Conservation (phyloP, 2,797 vertebrate genomes). For the Gymnothorax reevesii region DNA sequence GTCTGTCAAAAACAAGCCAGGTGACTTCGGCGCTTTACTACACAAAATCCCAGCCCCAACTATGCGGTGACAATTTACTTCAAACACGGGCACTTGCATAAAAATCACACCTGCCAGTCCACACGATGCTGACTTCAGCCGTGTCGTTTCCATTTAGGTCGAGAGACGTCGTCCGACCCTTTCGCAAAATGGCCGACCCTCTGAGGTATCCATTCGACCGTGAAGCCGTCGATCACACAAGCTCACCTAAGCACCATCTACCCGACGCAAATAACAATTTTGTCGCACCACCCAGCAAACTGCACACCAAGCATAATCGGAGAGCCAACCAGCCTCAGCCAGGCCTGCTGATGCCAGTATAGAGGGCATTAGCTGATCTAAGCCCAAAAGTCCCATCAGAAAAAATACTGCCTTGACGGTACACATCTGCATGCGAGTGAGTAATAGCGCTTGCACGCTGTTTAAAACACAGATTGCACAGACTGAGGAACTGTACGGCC, state of each 20-base stretch:
- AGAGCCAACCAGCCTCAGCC: constrained; percentile 45
- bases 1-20: too few species aligned
- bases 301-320: constrained; percentile 56
- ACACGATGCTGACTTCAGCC: neutral
- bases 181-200: neutral
- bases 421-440: neutral
- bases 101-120: neutral
- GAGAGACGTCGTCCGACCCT: neutral
- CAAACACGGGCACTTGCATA: constrained; percentile 1
- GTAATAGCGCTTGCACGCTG: neutral
- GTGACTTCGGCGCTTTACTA: neutral
- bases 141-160: neutral
- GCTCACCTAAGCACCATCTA: neutral
- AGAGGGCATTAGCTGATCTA: constrained; percentile 38
- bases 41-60: too few species aligned
- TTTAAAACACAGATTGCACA: neutral
- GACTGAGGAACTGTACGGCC: neutral
- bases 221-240: neutral
- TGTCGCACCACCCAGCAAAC: constrained; percentile 39
- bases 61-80: neutral
- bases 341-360: constrained; percentile 46
- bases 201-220: neutral
- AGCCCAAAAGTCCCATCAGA: constrained; percentile 33
- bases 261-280: neutral
- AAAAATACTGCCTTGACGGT: neutral